phyloP scores from a whole-genome alignment of 2,113 vertebrate species.

The Rhea americana region DNA sequence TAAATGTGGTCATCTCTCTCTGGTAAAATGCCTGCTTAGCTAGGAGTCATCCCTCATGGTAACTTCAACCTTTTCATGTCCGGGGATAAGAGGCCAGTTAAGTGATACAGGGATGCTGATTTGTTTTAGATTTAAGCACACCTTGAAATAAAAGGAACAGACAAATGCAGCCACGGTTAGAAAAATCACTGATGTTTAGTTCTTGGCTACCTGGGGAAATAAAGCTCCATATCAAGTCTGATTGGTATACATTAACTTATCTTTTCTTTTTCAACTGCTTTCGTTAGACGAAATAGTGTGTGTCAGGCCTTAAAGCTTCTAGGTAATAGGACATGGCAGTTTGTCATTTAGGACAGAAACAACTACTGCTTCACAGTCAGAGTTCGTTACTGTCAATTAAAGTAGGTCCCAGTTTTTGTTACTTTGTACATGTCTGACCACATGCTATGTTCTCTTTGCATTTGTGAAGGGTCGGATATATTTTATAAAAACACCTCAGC shows the following conservation, averaged over 20 bases:
- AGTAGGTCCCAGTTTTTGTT: neutral
- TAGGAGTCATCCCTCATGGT: neutral
- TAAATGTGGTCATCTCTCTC: neutral
- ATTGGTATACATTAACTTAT: conserved; percentile 37
- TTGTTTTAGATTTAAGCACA: neutral
- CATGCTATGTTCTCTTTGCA: neutral
- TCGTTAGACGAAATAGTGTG: conserved; percentile 41
- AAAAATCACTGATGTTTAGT: conserved; percentile 24
- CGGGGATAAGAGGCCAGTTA: neutral
- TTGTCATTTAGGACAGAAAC: conserved; percentile 65
- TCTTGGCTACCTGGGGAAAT: neutral
- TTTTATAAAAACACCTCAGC: neutral
- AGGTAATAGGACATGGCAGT: conserved; percentile 57
- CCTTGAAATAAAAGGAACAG: neutral
- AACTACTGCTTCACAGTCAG: conserved; percentile 47
- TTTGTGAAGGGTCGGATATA: neutral
- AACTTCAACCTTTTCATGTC: neutral
- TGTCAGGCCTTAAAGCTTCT: conserved; percentile 47
- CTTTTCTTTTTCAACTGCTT: conserved; percentile 42
- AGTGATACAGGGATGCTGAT: neutral
- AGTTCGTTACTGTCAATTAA: conserved; percentile 51
- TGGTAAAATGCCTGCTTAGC: neutral
- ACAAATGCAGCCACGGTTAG: neutral
- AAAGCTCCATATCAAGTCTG: neutral
- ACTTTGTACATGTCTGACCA: neutral